Conservation (phyloP, 2,797 vertebrate genomes). For the Nasua narica region DNA sequence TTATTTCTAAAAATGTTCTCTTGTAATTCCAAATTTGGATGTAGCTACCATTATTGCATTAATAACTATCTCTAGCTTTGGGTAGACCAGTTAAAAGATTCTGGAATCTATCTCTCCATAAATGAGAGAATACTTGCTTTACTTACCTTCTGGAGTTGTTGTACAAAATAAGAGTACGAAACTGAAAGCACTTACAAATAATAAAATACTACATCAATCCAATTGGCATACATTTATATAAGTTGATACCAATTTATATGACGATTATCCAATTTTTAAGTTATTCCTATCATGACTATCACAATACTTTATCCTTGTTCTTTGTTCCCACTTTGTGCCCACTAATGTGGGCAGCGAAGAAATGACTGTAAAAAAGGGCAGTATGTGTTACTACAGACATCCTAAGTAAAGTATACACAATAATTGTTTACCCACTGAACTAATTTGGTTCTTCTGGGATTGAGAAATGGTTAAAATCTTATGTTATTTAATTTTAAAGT, state of each 20-base stretch:
- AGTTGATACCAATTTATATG: neutral
- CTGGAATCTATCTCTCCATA: neutral
- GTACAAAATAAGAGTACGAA: neutral
- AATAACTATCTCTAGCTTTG: constrained; percentile 11
- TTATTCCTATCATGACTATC: constrained; percentile 13
- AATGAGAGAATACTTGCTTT: constrained; percentile 19
- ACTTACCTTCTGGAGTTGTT: neutral
- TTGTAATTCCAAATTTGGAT: constrained; percentile 21
- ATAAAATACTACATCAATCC: neutral
- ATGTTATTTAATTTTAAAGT: constrained; percentile 49
- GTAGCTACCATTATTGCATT: neutral
- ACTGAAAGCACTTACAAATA: constrained; percentile 35
- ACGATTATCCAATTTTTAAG: neutral
- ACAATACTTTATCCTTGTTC: constrained; percentile 5
- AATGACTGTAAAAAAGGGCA: constrained; percentile 27
- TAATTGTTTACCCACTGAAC: constrained; percentile 8
- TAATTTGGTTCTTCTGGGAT: neutral
- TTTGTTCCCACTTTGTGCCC: neutral
- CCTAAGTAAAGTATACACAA: neutral
- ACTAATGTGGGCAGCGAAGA: constrained; percentile 4
- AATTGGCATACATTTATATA: neutral
- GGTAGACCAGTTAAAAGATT: neutral
- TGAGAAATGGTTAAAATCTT: constrained; percentile 33
- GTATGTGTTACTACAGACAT: neutral
- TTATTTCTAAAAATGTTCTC: constrained; percentile 11